phyloP scores from a whole-genome alignment of 2,888 invertebrate genomes.

The Ennomos fuscantarius region DNA sequence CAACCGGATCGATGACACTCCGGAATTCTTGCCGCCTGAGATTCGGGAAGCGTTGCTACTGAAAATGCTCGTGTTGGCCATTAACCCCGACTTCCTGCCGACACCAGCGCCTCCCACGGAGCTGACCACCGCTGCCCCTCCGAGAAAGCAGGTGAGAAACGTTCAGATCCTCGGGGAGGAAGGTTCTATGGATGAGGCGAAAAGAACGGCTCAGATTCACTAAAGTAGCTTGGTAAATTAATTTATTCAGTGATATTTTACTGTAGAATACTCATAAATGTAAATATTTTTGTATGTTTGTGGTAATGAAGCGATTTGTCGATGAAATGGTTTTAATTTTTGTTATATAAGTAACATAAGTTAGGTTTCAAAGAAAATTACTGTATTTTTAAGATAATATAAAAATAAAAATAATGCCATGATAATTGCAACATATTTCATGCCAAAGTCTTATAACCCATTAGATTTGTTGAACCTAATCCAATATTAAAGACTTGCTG shows the following conservation, averaged over 20 bases:
- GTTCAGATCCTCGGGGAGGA: conserved; percentile 90
- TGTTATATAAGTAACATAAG: neutral
- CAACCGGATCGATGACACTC: conserved; percentile 77
- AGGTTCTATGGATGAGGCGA: conserved; percentile 64
- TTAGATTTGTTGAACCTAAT: neutral
- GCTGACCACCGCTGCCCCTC: conserved; percentile 78
- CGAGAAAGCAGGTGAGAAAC: conserved; percentile 87
- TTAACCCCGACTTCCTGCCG: conserved; percentile 86
- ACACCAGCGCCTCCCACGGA: conserved; percentile 73
- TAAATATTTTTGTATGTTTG: conserved; percentile 67
- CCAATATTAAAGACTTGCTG: neutral
- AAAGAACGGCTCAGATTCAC: conserved; percentile 62
- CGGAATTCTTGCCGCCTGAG: conserved; percentile 88
- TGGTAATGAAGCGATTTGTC: conserved; percentile 54
- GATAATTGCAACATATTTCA: conserved; percentile 2
- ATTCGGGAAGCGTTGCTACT: conserved; percentile 89
- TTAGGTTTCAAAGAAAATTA: no score
- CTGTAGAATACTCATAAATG: conserved; percentile 67
- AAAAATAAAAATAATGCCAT: neutral
- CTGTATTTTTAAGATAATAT: no score
- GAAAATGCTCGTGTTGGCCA: conserved; percentile 90
- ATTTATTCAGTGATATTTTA: conserved; percentile 50
- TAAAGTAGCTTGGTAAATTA: conserved; percentile 54
- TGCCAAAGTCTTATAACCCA: conserved; percentile 8
- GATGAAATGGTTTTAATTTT: conserved; percentile 29